Conservation (phyloP, 2,797 vertebrate species). For the Apogon talboti region DNA sequence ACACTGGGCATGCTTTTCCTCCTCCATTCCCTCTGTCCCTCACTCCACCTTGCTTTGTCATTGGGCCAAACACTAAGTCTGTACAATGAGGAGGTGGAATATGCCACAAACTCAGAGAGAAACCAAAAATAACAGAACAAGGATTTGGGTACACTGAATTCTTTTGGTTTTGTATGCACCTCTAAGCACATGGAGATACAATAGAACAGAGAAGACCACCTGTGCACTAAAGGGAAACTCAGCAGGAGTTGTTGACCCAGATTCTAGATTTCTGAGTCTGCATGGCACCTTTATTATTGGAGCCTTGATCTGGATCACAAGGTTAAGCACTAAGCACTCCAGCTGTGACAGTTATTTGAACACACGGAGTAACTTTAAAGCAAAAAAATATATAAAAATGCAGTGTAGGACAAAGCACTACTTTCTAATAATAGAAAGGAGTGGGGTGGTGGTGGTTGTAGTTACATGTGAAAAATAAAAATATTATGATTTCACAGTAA, state of each 20-base stretch:
- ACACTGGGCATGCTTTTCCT: constrained; percentile 40
- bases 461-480: background rate
- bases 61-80: constrained; percentile 50
- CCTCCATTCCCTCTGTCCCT: constrained; percentile 58
- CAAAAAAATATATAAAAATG: background rate
- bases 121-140: constrained; percentile 56
- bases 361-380: constrained; percentile 22
- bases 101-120: constrained; percentile 50
- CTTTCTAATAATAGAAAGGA: background rate
- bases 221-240: constrained; percentile 37
- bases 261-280: constrained; percentile 28
- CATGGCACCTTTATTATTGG: constrained; percentile 54
- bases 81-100: constrained; percentile 49
- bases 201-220: constrained; percentile 40
- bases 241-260: constrained; percentile 41
- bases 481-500: no score
- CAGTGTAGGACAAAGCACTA: background rate
- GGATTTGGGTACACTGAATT: constrained; percentile 35
- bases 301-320: constrained; percentile 50
- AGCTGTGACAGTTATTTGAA: constrained; percentile 56
- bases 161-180: constrained; percentile 31
- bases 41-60: constrained; percentile 58
- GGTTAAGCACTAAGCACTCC: constrained; percentile 51
- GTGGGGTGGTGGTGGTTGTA: background rate
- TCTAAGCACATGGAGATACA: constrained; percentile 21